These are phyloP conservation scores for Acanthopleura granulata DNA, from an alignment of 2,888 invertebrate genomes.

Conservation along the genomic window DNA sequence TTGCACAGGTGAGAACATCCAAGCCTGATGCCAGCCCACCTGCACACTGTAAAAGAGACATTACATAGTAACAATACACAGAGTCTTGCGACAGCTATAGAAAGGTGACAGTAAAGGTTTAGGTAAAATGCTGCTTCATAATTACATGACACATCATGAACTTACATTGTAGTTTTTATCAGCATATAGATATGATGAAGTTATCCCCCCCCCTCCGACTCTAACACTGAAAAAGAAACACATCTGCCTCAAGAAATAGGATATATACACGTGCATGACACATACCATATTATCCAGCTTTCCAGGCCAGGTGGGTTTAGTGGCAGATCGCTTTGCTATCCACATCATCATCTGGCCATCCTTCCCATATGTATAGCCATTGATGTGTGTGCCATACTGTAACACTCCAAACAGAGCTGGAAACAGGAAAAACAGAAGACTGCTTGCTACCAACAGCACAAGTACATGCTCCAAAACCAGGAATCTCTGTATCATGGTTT, in stretches of 20 bases:
- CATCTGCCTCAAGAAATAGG: too few species aligned
- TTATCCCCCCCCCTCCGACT: too few species aligned
- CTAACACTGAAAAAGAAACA: too few species aligned
- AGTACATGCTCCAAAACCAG: too few species aligned
- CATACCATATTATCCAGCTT: constrained; percentile 93
- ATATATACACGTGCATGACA: constrained; percentile 4
- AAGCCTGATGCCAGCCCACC: constrained; percentile 92
- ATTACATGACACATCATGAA: too few species aligned
- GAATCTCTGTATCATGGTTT: too few species aligned
- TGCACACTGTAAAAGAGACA: constrained; percentile 74
- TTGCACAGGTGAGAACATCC: constrained; percentile 88
- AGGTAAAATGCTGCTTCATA: too few species aligned
- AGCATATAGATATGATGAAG: too few species aligned
- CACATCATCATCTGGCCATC: constrained; percentile 89
- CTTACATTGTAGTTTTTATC: too few species aligned
- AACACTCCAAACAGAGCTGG: constrained; percentile 88
- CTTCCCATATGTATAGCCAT: constrained; percentile 90
- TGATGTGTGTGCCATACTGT: constrained; percentile 95
- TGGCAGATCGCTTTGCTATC: constrained; percentile 91
- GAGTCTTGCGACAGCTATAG: too few species aligned
- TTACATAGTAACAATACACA: too few species aligned
- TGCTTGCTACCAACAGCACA: not conserved
- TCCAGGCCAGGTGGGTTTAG: constrained; percentile 95
- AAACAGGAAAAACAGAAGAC: constrained; percentile 23
- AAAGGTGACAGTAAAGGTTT: too few species aligned